Conservation (phyloP, 2,888 invertebrate species). For the Scaeva pyrastri region DNA sequence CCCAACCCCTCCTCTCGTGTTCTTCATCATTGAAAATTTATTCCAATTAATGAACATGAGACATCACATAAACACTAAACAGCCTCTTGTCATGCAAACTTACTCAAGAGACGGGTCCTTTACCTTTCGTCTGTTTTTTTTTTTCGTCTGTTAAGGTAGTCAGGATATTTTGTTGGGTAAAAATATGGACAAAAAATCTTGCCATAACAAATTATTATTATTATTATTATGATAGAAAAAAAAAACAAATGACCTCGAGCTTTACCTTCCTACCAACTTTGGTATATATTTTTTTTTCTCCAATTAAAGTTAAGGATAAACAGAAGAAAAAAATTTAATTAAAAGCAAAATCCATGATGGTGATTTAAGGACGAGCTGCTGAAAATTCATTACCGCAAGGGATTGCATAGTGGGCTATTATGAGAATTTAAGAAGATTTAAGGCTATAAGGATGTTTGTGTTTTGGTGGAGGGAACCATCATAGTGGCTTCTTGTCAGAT, state of each 20-base stretch:
- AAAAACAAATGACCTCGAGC: constrained; percentile 1
- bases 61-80: background rate
- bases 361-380: constrained; percentile 40
- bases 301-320: constrained; percentile 14
- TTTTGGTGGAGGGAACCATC: background rate
- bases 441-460: background rate
- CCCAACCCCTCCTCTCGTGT: too few species aligned
- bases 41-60: constrained; percentile 69
- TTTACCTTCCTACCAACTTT: background rate
- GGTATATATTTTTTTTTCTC: background rate
- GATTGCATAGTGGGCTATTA: constrained; percentile 10
- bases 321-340: constrained; percentile 52
- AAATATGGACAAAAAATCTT: constrained; percentile 39
- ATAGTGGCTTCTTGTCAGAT: background rate
- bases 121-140: background rate
- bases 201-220: constrained; percentile 66
- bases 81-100: constrained; percentile 43
- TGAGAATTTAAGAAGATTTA: constrained; percentile 26
- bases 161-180: constrained; percentile 1
- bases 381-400: constrained; percentile 10
- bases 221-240: constrained; percentile 12
- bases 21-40: constrained; percentile 57
- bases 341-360: constrained; percentile 65
- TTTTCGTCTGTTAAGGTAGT: background rate
- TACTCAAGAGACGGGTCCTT: background rate